phyloP scores from a whole-genome alignment of 2,113 vertebrate genomes.

The Nanorana parkeri region DNA sequence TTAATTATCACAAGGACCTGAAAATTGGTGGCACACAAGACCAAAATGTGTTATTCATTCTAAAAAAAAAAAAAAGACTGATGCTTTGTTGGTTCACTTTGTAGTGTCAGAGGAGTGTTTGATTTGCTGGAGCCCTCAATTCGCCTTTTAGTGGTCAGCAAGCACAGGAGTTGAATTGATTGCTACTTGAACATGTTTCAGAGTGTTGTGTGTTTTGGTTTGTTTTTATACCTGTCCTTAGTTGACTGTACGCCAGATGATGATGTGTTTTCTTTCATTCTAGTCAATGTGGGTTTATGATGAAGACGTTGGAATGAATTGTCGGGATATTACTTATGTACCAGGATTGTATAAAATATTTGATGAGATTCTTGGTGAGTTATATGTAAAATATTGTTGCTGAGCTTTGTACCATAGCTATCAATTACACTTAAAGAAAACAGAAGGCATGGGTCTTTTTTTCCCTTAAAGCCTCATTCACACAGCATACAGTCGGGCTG shows the following conservation, averaged over 20 bases:
- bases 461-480: too few species aligned
- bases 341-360: constrained; percentile 99
- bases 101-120: not conserved
- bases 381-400: not conserved
- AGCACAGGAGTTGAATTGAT: not conserved
- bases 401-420: too few species aligned
- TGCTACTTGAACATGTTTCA: not conserved
- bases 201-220: not conserved
- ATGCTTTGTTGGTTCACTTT: too few species aligned
- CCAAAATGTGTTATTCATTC: not conserved
- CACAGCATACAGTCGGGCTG: too few species aligned
- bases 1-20: not conserved
- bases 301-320: constrained; percentile 95
- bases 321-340: constrained; percentile 94
- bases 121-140: too few species aligned
- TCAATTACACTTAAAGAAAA: too few species aligned
- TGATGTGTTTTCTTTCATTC: constrained; percentile 51
- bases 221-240: not conserved
- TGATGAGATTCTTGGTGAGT: constrained; percentile 98
- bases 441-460: too few species aligned
- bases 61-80: not conserved
- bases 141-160: not conserved
- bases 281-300: constrained; percentile 98
- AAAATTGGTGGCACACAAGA: too few species aligned
- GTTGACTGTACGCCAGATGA: not conserved